These are phyloP conservation scores for Alosa sapidissima DNA, from an alignment of 2,797 vertebrate species.

Conservation along the genomic window DNA sequence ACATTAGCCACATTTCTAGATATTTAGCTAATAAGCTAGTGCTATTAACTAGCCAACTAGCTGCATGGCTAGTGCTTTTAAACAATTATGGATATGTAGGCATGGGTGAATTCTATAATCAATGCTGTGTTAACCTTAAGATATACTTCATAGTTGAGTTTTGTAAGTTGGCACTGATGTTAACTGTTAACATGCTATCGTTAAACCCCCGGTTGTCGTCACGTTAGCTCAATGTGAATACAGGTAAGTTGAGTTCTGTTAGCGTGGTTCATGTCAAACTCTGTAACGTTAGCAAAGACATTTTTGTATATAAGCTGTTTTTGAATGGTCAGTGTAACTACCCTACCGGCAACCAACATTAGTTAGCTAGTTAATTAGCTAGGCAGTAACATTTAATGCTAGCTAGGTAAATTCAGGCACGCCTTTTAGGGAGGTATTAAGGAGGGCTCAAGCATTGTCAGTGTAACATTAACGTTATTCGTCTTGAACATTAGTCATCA, in stretches of 20 bases:
- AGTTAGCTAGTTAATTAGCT: constrained; percentile 1
- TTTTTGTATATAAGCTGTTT: not conserved
- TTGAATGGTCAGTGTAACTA: not conserved
- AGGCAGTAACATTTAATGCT: not conserved
- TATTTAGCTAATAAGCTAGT: constrained; percentile 6
- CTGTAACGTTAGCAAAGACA: not conserved
- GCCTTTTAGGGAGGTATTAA: not conserved
- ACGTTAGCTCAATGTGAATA: not conserved
- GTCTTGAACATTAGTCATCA: not conserved
- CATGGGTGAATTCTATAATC: not conserved
- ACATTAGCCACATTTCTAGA: not conserved
- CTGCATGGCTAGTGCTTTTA: not conserved
- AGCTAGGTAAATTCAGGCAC: not conserved
- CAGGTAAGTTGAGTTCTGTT: not conserved
- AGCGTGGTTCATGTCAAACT: not conserved
- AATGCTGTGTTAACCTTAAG: not conserved
- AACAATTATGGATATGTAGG: not conserved
- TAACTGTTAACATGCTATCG: not conserved
- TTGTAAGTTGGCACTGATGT: not conserved
- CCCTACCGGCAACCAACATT: not conserved
- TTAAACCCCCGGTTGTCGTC: not conserved
- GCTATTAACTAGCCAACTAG: not conserved
- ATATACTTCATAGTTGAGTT: not conserved
- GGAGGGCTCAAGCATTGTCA: not conserved
- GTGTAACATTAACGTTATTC: not conserved